These are phyloP conservation scores for Merodon equestris DNA, from an alignment of 2,888 invertebrate genomes.

Conservation along the genomic window DNA sequence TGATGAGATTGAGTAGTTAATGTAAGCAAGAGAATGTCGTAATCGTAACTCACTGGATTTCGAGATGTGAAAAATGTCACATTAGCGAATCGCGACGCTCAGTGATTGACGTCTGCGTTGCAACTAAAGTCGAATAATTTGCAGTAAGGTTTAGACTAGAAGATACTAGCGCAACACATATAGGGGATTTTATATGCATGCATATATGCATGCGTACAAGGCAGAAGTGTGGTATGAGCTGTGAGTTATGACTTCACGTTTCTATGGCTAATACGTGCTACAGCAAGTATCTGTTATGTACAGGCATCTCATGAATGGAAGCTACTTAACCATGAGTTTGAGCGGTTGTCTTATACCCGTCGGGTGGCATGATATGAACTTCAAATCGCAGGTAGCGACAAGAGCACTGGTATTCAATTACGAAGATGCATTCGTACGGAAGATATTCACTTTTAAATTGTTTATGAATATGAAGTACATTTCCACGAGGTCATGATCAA, in stretches of 20 bases:
- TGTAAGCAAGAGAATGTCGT: slow-evolving; percentile 8
- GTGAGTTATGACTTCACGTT: slow-evolving; percentile 40
- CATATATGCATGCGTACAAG: background rate
- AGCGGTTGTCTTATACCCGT: background rate
- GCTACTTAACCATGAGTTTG: no score
- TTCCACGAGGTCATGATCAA: no score
- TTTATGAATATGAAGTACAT: no score
- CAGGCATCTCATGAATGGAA: background rate
- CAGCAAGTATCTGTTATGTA: slow-evolving; percentile 1
- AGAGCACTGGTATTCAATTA: slow-evolving; percentile 52
- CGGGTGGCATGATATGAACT: slow-evolving; percentile 35
- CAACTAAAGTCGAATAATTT: slow-evolving; percentile 56
- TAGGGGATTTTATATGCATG: background rate
- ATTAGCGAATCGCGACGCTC: slow-evolving; percentile 51
- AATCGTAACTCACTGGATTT: slow-evolving; percentile 62
- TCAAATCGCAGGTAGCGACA: slow-evolving; percentile 42
- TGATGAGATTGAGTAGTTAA: background rate
- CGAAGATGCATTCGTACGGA: slow-evolving; percentile 4
- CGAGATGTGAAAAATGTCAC: slow-evolving; percentile 49
- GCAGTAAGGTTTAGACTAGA: slow-evolving; percentile 22
- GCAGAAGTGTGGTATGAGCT: background rate
- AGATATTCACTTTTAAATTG: no score
- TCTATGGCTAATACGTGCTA: slow-evolving; percentile 36
- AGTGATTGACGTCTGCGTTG: slow-evolving; percentile 61
- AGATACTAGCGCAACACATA: background rate